Evolutionary conservation across 2,888 invertebrate species (phyloP).

Genomic region (Mechanitis mazaeus): DNA sequence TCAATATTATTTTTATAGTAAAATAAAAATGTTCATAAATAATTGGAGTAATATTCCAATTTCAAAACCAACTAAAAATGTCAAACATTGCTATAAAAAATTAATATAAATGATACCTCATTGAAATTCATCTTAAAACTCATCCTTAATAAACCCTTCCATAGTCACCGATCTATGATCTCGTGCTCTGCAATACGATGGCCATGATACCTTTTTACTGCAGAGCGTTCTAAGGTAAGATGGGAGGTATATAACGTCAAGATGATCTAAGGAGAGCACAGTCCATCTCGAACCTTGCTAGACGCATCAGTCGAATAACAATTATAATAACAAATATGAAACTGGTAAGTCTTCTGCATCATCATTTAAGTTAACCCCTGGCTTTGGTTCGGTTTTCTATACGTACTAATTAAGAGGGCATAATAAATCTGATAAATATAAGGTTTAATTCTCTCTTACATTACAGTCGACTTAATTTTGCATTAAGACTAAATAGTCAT

Average conservation of each 20-base stretch:
- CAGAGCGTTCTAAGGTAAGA: conserved; percentile 44
- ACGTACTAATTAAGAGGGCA: neutral
- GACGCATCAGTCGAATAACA: conserved; percentile 42
- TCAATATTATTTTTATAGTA: neutral
- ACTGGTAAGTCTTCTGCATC: conserved; percentile 57
- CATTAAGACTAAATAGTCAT: too few relatives aligned
- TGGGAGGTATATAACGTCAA: conserved; percentile 58
- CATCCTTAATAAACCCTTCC: conserved; percentile 9
- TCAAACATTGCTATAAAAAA: neutral
- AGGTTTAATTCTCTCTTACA: too few relatives aligned
- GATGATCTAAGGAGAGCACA: conserved; percentile 54
- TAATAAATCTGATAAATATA: too few relatives aligned
- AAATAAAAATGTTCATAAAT: neutral
- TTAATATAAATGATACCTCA: neutral
- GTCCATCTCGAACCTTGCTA: conserved; percentile 48
- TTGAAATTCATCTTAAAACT: neutral
- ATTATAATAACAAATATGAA: conserved; percentile 50
- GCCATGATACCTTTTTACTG: conserved; percentile 66
- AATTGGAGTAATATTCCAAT: too few relatives aligned
- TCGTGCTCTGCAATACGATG: conserved; percentile 37
- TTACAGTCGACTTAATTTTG: too few relatives aligned
- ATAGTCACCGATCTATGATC: conserved; percentile 25
- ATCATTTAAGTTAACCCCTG: neutral
- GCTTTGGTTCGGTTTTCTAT: neutral
- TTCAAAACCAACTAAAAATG: too few relatives aligned